Evolutionary conservation across 2,113 vertebrate genomes (phyloP).

Genomic region (Elgaria multicarinata): DNA sequence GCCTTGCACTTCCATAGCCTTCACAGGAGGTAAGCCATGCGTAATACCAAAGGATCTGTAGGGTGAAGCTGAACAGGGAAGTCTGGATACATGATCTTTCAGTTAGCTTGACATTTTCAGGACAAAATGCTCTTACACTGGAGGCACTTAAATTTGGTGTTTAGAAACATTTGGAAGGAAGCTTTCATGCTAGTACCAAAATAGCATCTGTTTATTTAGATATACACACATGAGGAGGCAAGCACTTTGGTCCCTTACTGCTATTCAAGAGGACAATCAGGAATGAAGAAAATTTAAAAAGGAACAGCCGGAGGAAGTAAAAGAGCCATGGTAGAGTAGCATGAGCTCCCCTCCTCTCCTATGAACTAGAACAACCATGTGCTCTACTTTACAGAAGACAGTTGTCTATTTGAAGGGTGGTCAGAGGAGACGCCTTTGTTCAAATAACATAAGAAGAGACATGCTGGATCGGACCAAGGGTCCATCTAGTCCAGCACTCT

Average conservation of each 20-base stretch:
- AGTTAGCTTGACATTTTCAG: conserved; percentile 10
- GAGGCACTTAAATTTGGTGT: neutral
- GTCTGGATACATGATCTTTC: neutral
- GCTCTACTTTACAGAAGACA: too few relatives aligned
- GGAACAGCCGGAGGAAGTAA: neutral
- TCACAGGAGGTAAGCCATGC: neutral
- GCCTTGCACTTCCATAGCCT: neutral
- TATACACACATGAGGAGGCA: neutral
- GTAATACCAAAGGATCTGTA: neutral
- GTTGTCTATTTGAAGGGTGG: too few relatives aligned
- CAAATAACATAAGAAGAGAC: too few relatives aligned
- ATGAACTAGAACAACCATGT: neutral
- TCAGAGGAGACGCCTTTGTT: too few relatives aligned
- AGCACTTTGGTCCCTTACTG: neutral
- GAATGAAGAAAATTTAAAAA: neutral
- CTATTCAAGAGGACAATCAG: neutral
- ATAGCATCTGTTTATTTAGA: neutral
- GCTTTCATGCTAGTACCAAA: neutral
- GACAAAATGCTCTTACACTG: neutral
- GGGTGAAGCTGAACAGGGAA: neutral
- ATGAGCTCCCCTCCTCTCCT: too few relatives aligned
- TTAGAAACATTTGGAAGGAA: neutral
- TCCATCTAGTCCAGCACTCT: too few relatives aligned
- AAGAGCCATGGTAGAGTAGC: neutral
- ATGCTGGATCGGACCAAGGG: too few relatives aligned